Conservation (phyloP, 2,888 invertebrate genomes). For the Oasisia sp. region DNA sequence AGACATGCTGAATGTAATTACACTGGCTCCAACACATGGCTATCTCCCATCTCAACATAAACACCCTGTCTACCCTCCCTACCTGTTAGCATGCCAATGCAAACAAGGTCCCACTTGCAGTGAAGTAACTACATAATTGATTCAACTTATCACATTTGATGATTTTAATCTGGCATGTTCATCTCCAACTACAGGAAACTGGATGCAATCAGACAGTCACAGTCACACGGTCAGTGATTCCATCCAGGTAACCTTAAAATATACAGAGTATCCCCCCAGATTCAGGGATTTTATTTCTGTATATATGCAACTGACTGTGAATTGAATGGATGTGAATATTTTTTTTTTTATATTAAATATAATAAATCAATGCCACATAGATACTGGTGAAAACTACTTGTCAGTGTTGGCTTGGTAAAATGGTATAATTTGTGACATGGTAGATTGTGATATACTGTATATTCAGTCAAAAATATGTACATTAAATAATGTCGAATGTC, state of each 20-base stretch:
- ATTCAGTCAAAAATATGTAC: too few species aligned
- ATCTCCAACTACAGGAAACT: background rate
- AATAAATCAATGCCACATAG: too few species aligned
- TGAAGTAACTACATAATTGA: constrained; percentile 3
- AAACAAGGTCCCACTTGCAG: background rate
- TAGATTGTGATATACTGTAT: too few species aligned
- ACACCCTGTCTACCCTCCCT: background rate
- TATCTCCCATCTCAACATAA: background rate
- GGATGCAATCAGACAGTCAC: background rate
- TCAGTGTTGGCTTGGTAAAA: too few species aligned
- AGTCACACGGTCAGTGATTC: background rate
- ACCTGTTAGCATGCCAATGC: background rate
- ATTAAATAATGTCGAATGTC: too few species aligned
- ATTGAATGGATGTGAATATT: too few species aligned
- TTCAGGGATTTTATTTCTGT: too few species aligned
- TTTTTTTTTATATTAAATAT: too few species aligned
- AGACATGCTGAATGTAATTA: constrained; percentile 13
- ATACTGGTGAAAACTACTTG: too few species aligned
- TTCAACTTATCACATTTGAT: constrained; percentile 13
- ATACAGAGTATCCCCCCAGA: too few species aligned
- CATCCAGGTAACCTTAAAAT: background rate
- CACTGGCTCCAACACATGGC: background rate
- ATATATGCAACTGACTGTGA: too few species aligned
- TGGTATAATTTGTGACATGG: too few species aligned
- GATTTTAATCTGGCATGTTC: background rate